A percentile compares a stretch with the other conserved stretches of the same genome.
These are phyloP conservation scores for Gadopsis bispinosus DNA, from an alignment of 2,797 vertebrate genomes.

Conservation along the genomic window DNA sequence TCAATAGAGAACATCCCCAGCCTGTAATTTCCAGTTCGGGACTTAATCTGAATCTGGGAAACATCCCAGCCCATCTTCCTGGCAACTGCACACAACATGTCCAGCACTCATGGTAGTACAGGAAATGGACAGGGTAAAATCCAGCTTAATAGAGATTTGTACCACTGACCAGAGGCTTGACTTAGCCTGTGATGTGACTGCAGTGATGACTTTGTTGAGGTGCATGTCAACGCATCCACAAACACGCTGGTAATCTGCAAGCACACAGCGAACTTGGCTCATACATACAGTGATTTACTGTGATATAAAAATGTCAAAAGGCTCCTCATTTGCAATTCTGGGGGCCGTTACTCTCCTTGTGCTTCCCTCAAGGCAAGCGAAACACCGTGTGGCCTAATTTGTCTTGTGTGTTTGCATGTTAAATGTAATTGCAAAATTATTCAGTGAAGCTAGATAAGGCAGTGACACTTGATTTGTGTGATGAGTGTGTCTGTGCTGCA, in stretches of 20 bases:
- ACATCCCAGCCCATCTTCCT: slow-evolving; percentile 59
- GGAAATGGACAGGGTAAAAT: slow-evolving; percentile 40
- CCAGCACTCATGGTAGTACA: slow-evolving; percentile 36
- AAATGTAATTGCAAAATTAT: slow-evolving; percentile 54
- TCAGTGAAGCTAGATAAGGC: slow-evolving; percentile 42
- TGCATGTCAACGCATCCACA: slow-evolving; percentile 51
- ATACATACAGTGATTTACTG: slow-evolving; percentile 56
- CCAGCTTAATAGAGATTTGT: slow-evolving; percentile 41
- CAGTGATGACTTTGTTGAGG: slow-evolving; percentile 54
- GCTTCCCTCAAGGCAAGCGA: slow-evolving; percentile 42
- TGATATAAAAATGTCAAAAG: slow-evolving; percentile 73
- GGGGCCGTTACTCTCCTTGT: slow-evolving; percentile 54
- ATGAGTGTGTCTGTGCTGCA: slow-evolving; percentile 22
- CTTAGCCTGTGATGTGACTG: slow-evolving; percentile 27
- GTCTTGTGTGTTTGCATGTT: slow-evolving; percentile 53
- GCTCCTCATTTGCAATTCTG: slow-evolving; percentile 68
- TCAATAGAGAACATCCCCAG: slow-evolving; percentile 67
- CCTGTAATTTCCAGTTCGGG: slow-evolving; percentile 69
- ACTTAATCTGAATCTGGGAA: slow-evolving; percentile 76
- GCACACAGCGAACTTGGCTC: slow-evolving; percentile 52
- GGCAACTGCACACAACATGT: slow-evolving; percentile 46
- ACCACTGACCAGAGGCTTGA: slow-evolving; percentile 37
- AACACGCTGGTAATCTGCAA: slow-evolving; percentile 57
- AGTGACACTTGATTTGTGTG: slow-evolving; percentile 41
- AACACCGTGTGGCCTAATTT: slow-evolving; percentile 55